A percentile compares a stretch with the other conserved stretches of the same genome.
Evolutionary conservation across 2,113 vertebrate species (phyloP).

Genomic region (Chamaea fasciata): DNA sequence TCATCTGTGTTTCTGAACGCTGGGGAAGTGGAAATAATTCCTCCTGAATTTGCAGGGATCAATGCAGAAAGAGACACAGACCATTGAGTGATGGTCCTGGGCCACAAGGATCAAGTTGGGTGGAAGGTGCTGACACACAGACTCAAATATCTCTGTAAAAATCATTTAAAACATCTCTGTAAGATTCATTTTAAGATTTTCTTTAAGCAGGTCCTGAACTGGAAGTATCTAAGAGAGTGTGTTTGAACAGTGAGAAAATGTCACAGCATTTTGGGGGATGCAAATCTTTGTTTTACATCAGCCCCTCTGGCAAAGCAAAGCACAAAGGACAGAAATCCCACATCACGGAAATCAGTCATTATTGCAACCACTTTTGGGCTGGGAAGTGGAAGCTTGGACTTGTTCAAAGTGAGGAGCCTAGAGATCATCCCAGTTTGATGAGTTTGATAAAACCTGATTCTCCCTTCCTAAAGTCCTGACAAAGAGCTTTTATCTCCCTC

Average conservation of each 20-base stretch:
- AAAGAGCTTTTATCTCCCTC: not conserved
- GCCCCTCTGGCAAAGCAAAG: not conserved
- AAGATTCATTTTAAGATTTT: not conserved
- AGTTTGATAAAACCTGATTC: not conserved
- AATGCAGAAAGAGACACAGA: not conserved
- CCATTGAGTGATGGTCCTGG: not conserved
- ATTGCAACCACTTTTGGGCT: not conserved
- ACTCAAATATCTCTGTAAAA: not conserved
- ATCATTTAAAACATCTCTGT: not conserved
- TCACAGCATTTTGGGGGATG: not conserved
- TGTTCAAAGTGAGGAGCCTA: not conserved
- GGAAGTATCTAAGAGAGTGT: not conserved
- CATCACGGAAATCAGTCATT: not conserved
- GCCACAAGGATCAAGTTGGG: not conserved
- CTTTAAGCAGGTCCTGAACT: not conserved
- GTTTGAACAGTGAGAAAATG: not conserved
- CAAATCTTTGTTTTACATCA: not conserved
- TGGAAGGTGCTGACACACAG: not conserved
- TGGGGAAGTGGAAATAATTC: not conserved
- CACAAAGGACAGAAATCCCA: not conserved
- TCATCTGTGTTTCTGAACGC: not conserved
- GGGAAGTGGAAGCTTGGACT: not conserved
- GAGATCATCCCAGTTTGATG: not conserved
- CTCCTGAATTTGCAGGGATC: not conserved
- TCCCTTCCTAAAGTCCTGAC: not conserved